A percentile compares a stretch with the other conserved stretches of the same genome.
phyloP scores from a whole-genome alignment of 2,797 vertebrate genomes.

The Hipposideros larvatus region DNA sequence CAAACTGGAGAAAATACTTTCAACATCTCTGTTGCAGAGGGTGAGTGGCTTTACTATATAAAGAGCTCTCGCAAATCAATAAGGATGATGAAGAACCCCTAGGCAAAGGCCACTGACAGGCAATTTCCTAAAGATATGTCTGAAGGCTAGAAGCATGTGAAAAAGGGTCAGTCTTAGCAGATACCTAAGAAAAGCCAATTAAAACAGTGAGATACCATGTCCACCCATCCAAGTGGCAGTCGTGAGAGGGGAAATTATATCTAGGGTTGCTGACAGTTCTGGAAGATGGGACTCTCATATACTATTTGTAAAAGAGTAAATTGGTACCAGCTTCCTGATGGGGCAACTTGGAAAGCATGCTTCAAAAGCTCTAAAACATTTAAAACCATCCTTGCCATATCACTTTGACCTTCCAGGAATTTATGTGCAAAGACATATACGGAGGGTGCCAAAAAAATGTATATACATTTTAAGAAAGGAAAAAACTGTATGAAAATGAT shows the following conservation, averaged over 20 bases:
- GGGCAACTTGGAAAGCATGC: neutral
- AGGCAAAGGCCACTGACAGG: neutral
- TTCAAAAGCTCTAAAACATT: neutral
- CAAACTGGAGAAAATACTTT: neutral
- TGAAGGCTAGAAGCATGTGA: neutral
- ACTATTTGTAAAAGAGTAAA: neutral
- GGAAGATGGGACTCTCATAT: neutral
- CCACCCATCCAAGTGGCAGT: neutral
- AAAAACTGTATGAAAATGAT: no score
- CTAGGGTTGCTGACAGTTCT: neutral
- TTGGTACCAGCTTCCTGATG: neutral
- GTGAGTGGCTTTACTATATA: constrained; percentile 49
- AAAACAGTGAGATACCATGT: neutral
- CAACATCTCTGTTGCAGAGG: neutral
- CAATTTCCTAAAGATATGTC: neutral
- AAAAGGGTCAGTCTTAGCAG: neutral
- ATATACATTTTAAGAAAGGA: no score
- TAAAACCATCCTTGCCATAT: neutral
- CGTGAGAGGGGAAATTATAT: neutral
- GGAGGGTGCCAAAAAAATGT: neutral
- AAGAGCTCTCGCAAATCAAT: constrained; percentile 68
- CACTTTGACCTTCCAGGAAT: neutral
- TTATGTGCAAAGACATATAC: neutral
- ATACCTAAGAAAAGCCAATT: neutral
- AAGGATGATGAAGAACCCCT: neutral